These are phyloP conservation scores for Sus cebifrons DNA, from an alignment of 2,797 vertebrate species.

Conservation along the genomic window DNA sequence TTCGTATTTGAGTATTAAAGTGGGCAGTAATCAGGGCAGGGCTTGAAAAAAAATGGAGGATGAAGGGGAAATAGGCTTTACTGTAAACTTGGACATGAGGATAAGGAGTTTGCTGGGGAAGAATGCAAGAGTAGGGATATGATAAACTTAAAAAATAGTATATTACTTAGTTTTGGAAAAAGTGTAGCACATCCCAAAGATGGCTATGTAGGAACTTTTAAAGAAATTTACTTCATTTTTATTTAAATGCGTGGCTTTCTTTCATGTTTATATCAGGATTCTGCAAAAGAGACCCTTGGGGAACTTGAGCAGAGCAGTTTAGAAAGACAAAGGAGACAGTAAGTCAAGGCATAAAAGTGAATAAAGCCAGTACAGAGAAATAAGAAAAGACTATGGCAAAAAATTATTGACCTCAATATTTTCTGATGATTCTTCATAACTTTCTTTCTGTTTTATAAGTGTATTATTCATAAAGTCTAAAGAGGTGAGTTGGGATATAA, in stretches of 20 bases:
- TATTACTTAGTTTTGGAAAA: not conserved
- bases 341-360: not conserved
- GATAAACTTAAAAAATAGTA: not conserved
- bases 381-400: not conserved
- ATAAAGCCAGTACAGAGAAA: not conserved
- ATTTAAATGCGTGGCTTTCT: not conserved
- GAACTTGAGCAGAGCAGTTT: not conserved
- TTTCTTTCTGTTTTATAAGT: conserved; percentile 1
- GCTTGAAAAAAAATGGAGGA: not conserved
- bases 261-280: conserved; percentile 22
- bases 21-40: not conserved
- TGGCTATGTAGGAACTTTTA: not conserved
- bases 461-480: not conserved
- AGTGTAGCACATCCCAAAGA: not conserved
- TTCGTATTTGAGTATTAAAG: not conserved
- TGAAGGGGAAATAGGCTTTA: not conserved
- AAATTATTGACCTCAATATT: not conserved
- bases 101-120: not conserved
- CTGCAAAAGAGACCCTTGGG: not conserved
- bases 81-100: not conserved
- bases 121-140: not conserved
- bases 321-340: not conserved
- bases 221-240: not conserved
- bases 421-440: not conserved
- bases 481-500: not conserved